These are phyloP conservation scores for Tiliacea citrago DNA, from an alignment of 2,888 invertebrate genomes.

Conservation along the genomic window DNA sequence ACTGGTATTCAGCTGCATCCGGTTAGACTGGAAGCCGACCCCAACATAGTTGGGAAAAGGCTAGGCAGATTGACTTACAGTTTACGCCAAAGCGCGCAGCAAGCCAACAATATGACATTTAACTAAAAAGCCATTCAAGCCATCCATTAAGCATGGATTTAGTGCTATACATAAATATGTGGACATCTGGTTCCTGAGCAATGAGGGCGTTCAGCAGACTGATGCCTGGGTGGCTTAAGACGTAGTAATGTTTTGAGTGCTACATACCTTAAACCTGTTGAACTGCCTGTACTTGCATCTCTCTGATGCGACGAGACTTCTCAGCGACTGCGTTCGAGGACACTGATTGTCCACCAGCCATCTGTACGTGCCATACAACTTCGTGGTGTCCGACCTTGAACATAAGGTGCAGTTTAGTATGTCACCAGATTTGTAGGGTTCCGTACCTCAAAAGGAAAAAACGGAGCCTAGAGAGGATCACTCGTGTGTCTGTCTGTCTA, in stretches of 20 bases:
- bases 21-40: too few relatives aligned
- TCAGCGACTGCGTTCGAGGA: conserved; percentile 82
- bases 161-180: too few relatives aligned
- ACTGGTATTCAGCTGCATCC: too few relatives aligned
- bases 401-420: conserved; percentile 32
- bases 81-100: too few relatives aligned
- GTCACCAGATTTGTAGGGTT: background rate
- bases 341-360: conserved; percentile 80
- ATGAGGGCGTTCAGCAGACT: background rate
- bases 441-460: too few relatives aligned
- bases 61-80: too few relatives aligned
- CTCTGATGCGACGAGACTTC: conserved; percentile 85
- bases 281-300: conserved; percentile 84
- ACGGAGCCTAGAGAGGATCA: too few relatives aligned
- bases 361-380: conserved; percentile 81
- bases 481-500: too few relatives aligned
- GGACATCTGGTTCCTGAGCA: background rate
- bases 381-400: conserved; percentile 81
- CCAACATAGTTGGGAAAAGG: too few relatives aligned
- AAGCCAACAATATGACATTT: too few relatives aligned
- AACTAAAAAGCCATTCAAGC: too few relatives aligned
- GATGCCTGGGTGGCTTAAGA: background rate
- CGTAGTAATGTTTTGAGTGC: background rate
- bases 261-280: conserved; percentile 86
- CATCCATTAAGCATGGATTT: too few relatives aligned